phyloP scores from a whole-genome alignment of 2,797 vertebrate species.

The Helostoma temminkii region DNA sequence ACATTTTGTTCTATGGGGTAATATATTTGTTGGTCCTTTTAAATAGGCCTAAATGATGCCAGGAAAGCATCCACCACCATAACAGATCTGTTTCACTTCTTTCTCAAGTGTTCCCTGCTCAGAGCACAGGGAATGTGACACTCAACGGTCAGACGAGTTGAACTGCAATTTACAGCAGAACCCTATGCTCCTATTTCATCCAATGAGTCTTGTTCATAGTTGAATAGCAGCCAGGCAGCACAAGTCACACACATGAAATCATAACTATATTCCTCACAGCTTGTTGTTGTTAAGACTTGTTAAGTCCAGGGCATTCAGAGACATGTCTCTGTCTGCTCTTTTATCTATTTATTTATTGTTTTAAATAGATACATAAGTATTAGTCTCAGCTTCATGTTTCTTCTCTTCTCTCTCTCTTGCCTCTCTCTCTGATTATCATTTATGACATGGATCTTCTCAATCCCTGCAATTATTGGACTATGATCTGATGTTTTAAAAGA shows the following conservation, averaged over 20 bases:
- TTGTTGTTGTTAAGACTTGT: not conserved
- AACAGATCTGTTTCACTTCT: not conserved
- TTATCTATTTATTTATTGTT: not conserved
- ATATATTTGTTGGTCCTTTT: slow-evolving; percentile 44
- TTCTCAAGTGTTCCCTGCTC: slow-evolving; percentile 24
- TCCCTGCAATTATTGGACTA: slow-evolving; percentile 69
- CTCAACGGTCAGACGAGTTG: not conserved
- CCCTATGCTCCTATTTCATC: not conserved
- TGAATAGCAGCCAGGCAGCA: not conserved
- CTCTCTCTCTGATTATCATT: slow-evolving; percentile 12
- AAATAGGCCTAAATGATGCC: slow-evolving; percentile 24
- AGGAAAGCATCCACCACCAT: slow-evolving; percentile 6
- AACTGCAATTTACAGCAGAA: slow-evolving; percentile 9
- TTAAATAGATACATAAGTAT: no score
- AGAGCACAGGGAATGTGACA: not conserved
- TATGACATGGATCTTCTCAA: slow-evolving; percentile 41
- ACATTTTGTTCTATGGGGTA: slow-evolving; percentile 38
- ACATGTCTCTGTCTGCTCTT: not conserved
- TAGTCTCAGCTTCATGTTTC: not conserved
- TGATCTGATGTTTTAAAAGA: slow-evolving; percentile 83
- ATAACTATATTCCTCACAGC: slow-evolving; percentile 12
- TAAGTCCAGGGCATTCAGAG: not conserved
- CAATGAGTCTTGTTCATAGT: not conserved
- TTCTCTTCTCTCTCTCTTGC: slow-evolving; percentile 6
- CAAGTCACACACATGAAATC: slow-evolving; percentile 12